Base-by-base conservation (phyloP, 2,797 vertebrate species). In the Sebastes steindachneri region DNA sequence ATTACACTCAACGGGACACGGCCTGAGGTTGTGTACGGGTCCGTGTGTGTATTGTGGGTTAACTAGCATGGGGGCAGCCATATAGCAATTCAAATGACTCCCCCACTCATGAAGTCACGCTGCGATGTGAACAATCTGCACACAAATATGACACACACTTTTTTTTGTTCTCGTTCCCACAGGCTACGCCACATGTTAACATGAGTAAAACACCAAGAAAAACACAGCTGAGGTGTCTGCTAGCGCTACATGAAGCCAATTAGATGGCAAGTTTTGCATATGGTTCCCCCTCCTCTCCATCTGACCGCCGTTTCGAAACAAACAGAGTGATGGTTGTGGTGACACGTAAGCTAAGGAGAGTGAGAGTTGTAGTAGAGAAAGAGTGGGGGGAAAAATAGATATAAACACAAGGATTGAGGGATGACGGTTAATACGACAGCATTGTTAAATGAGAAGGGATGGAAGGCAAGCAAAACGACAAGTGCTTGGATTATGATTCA, bases 401-500 rank as follows among this genome's bases (percentile, higher is more conserved):
- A 59, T 28, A 75, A 28, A 70, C 26, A 21, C n/a, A n/a, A 37
- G 33, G 28, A 45, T 37, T 15, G n/a, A 41, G 41, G n/a, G 25
- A 82, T 81, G 78, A 76, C 48, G 1, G 69, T 72, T 82, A 67
- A 79, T 17, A 17, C 54, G 37, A 53, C 68, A 55, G 69, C 29
- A 60, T n/a, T 0, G 17, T 63, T 86, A 83, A 93, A 91, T 85
- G 70, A 87, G 76, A 78, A 35, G 45, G 69, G 45, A 79, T 57
- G 51, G 53, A 73, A 45, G 12, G 35, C 72, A 37, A 67, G 80
- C 41, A 53, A 80, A 89, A 83, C 33, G 85, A 86, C 85, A 84
- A 88, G 80, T 35, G 75, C 78, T 64, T 64, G 57, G 80, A 84
- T 91, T 80, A 80, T 54, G 77, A 80, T 87, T 84, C 68, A 67